A percentile compares a stretch with the other conserved stretches of the same genome.
phyloP scores from a whole-genome alignment of 2,113 vertebrate species.

The Recurvirostra avosetta region DNA sequence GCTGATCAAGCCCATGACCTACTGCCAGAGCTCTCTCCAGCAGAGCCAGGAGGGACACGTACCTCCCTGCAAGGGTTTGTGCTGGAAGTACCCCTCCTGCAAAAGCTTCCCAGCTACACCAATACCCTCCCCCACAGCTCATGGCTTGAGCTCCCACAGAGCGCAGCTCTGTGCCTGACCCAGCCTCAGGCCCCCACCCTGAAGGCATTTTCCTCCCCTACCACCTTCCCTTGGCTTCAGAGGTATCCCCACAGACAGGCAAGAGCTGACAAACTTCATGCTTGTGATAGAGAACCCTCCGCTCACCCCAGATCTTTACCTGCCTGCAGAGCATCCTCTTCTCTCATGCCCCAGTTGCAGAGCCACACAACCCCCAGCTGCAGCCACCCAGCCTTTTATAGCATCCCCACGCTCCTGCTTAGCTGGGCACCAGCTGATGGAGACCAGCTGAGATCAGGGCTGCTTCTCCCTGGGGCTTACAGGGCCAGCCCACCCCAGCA shows the following conservation, averaged over 20 bases:
- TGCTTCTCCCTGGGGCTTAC: background rate
- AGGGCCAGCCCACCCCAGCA: background rate
- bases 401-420: background rate
- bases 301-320: background rate
- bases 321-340: background rate
- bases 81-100: background rate
- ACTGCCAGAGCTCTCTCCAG: background rate
- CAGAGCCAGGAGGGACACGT: background rate
- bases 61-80: background rate
- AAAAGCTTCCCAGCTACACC: background rate
- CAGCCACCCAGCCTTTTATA: background rate
- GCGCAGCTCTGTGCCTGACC: background rate
- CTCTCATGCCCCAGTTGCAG: fast-evolving
- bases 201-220: background rate
- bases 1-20: background rate
- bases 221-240: background rate
- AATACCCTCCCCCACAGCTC: background rate
- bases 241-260: background rate
- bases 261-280: background rate
- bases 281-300: background rate
- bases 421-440: background rate
- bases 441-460: background rate
- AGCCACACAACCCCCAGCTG: fast-evolving
- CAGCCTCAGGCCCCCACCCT: background rate
- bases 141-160: background rate